Percentiles rank a stretch among this genome's conserved stretches.
Evolutionary conservation across 2,888 invertebrate species (phyloP).

Genomic region (Adineta ricciae): DNA sequence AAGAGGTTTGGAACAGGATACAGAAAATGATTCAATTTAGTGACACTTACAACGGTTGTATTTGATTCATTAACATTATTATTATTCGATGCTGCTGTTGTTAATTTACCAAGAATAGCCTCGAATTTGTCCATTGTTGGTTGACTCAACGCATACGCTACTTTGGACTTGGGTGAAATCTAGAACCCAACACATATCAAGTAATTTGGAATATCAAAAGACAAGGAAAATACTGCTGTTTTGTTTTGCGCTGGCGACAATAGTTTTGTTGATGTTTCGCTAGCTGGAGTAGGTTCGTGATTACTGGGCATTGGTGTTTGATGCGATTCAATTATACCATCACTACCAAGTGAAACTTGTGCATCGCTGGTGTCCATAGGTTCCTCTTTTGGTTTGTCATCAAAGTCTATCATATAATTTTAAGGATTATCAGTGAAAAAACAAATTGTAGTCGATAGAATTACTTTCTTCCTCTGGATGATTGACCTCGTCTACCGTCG

Average conservation of each 20-base stretch:
- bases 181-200: neutral
- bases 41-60: neutral
- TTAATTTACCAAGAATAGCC: neutral
- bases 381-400: neutral
- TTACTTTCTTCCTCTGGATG: neutral
- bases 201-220: neutral
- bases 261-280: neutral
- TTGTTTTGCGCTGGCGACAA: neutral
- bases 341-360: neutral
- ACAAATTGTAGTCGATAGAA: neutral
- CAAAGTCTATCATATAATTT: neutral
- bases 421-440: too few species aligned
- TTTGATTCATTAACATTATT: neutral
- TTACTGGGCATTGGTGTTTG: neutral
- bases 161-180: neutral
- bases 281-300: neutral
- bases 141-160: neutral
- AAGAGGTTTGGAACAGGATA: neutral
- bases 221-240: neutral
- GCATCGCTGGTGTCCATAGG: neutral
- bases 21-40: neutral
- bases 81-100: neutral
- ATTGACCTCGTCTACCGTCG: neutral
- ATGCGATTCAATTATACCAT: neutral
- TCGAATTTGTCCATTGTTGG: neutral